Base-by-base conservation (phyloP, 2,113 vertebrate species). In the Brachirus orientalis region DNA sequence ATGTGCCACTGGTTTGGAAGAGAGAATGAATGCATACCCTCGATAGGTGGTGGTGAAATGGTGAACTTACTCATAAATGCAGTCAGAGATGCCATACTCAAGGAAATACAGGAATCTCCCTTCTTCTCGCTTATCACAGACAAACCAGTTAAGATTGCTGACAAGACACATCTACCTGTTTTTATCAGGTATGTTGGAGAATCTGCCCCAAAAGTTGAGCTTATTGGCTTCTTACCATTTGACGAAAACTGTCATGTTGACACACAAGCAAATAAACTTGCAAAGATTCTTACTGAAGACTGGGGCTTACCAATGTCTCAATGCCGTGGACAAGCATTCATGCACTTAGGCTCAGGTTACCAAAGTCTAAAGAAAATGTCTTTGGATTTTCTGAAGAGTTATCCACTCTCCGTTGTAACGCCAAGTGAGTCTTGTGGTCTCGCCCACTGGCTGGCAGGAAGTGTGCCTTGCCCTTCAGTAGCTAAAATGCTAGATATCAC, bases 271-370 rank as follows among this genome's bases (percentile, higher is more conserved):
- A 94, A 94, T 35, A 94, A 92, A 22, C 95, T 99, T 4, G 92
- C 96, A 0, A 75, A 88, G 0, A 93, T 93, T 4, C 92, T 99
- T 50, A 95, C 94, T 0, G 96, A 98, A 46, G 95, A 96, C 54
- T 98, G 97, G 98, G 94, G 95, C 6, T 82, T 99, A 14, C 96
- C 96, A 33, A 96, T 99, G 96, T 94, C 94, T 16, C 95, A 94
- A 82, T 99, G 97, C 63, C 94, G 96, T 43, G 98, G 96, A 13
- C 97, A 98, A 76, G 96, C 96, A 3, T 96, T 97, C 61, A 94
- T 96, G 12, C 92, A 95, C 28, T 93, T 95, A 52, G 95, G 95
- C 16, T 92, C 93, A 62, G 94, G 93, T 74, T 93, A 94, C 67
- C 94, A 96, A 82, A 96, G 90, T 72, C 84, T 98, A 82, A 96